Base-by-base conservation (phyloP, 1,140 invertebrate species). In the Neodiprion fabricii region DNA sequence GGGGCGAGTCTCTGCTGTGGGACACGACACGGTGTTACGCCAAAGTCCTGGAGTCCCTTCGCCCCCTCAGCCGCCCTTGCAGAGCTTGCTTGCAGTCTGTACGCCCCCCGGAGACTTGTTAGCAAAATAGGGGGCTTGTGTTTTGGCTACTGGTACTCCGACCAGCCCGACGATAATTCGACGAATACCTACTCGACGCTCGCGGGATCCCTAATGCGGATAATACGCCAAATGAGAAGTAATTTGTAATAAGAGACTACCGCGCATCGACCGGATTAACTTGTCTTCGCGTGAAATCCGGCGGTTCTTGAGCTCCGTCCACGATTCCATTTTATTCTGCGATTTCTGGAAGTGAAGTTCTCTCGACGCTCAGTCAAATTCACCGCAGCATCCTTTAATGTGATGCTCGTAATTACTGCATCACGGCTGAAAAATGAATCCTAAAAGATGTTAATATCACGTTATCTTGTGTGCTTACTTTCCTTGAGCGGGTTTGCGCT, bases 21-120 rank as follows among this genome's bases (percentile, higher is more conserved):
- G n/a, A 67, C 28, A 72, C 75, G 71, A 70, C 74, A 67, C 75
- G 71, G 77, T 74, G 75, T 72, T 76, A 75, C 77, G 72, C 77
- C 47, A 73, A 69, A 48, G 72, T 65, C 47, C 40, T 48, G 61
- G 53, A 49, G 47, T 65, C 49, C 61, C 49, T 73, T 75, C 70
- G 48, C 67, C 66, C 66, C 77, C n/a, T 74, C 73, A 40, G 70
- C 48, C 70, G 48, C 69, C 53, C 70, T 67, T 47, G 71, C 28
- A 71, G 75, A 76, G 76, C 65, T 67, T 72, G 17, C 53, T 67
- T 68, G 70, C 70, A 68, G 71, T 23, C 67, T 68, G 50, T 53
- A 73, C 40, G 50, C 70, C 75, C 72, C 75, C 75, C 70, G 49
- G 75, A 76, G 72, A 73, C 72, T 73, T 73, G 61, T 73, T 72